Base-by-base conservation (phyloP, 1,140 invertebrate genomes). In the Andricus grossulariae region DNA sequence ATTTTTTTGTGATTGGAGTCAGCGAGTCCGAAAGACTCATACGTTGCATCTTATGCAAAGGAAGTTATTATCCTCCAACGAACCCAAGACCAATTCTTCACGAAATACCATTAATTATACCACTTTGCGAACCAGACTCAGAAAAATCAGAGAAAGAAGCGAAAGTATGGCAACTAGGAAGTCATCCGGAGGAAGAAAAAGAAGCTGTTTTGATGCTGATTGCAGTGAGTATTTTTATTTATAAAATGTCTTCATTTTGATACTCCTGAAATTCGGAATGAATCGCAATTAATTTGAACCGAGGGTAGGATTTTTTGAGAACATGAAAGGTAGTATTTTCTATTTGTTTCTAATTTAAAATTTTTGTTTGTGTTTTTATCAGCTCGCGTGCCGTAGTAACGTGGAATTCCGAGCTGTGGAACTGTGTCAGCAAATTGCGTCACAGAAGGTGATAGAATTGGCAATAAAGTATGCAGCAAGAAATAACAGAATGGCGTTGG, bases 191-290 rank as follows among this genome's bases (percentile, higher is more conserved):
- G 1, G 94, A 95, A 10, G 92, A 94, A 52, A 94, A 95, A 79
- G 95, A 97, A 88, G 93, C 94, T n/a, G 93, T 97, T 39, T 93
- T 99, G 78, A 97, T 97, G 91, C 88, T 98, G 21, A 98, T 99
- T 93, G 97, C 97, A 19, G 96, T 97, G 91, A 94, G 92, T 91
- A 82, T 45, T 13, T n/a, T 54, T 54, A 76, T 19, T 74, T 10
- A 73, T 70, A 45, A 39, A 50, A 10, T 39, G 18, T 57, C 15
- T 73, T 52, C 16, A 72, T 45, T 19, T 8, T 75, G 76, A 73
- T 57, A 50, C 39, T 10, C 39, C 39, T 45, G 39, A 45, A 45
- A 10, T 11, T 45, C 39, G 5, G 39, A 45, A 45, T 45, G 10
- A 45, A 11, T 8, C 39, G 6, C 39, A 45, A 45, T 32, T 45